Evolutionary conservation across 2,888 invertebrate genomes (phyloP).

Genomic region (Asteroscopus sphinx): DNA sequence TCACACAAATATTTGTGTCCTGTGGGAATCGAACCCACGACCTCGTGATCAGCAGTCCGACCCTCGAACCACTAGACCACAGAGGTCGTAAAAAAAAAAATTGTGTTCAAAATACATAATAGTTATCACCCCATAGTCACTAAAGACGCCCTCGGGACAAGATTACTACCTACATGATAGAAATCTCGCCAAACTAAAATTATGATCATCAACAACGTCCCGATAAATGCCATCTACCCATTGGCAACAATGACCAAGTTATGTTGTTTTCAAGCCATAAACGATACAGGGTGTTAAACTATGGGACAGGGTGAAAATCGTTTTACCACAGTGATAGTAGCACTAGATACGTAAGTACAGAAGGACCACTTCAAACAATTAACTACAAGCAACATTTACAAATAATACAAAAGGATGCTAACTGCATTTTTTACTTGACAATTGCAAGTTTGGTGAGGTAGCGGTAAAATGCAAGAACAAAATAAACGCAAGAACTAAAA

Average conservation of each 20-base stretch:
- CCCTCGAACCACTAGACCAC: no score
- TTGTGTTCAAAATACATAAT: not conserved
- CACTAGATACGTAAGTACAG: not conserved
- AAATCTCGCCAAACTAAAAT: not conserved
- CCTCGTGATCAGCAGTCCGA: no score
- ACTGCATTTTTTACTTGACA: no score
- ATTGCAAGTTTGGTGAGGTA: no score
- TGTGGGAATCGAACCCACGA: no score
- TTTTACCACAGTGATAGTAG: conserved; percentile 24
- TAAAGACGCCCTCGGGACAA: not conserved
- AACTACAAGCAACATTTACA: no score
- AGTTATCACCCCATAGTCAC: not conserved
- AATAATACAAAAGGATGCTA: no score
- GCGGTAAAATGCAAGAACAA: no score
- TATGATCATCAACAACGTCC: conserved; percentile 13
- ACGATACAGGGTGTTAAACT: conserved; percentile 32
- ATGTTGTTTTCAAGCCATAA: conserved; percentile 32
- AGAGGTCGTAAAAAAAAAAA: no score
- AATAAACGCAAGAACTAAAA: no score
- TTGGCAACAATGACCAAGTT: conserved; percentile 32
- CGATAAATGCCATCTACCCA: conserved; percentile 24
- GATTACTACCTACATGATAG: not conserved
- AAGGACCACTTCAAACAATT: conserved; percentile 7
- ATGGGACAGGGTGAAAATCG: conserved; percentile 27
- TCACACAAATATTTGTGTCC: no score